Percentiles rank a stretch among this genome's conserved stretches.
Conservation (phyloP, 2,797 vertebrate species). For the Myotis planiceps region DNA sequence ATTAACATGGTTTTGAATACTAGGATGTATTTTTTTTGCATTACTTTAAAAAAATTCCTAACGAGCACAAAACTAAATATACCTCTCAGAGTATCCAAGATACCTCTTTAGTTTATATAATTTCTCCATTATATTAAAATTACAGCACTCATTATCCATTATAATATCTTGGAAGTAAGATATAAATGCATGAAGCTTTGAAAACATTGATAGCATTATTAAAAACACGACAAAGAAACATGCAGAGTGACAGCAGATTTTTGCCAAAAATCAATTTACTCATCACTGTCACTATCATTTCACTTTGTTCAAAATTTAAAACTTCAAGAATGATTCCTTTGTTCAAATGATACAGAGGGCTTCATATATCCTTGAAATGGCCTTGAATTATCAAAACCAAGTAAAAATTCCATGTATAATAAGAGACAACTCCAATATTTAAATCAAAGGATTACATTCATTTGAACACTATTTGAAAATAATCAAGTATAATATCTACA, state of each 20-base stretch:
- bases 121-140: neutral
- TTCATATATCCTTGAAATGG: conserved; percentile 50
- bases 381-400: conserved; percentile 53
- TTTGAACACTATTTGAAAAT: conserved; percentile 60
- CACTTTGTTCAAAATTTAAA: conserved; percentile 50
- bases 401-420: conserved; percentile 54
- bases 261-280: conserved; percentile 47
- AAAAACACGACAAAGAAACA: conserved; percentile 13
- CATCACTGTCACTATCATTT: conserved; percentile 48
- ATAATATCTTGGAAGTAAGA: neutral
- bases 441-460: conserved; percentile 58
- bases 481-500: conserved; percentile 55
- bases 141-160: neutral
- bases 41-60: neutral
- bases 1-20: neutral
- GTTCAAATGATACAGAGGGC: neutral
- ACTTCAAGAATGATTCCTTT: conserved; percentile 30
- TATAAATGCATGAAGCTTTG: neutral
- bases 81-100: neutral
- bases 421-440: conserved; percentile 49
- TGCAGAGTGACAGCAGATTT: neutral
- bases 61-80: neutral
- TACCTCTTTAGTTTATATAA: conserved; percentile 7
- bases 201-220: neutral
- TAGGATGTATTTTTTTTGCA: neutral